Base-by-base conservation (phyloP, 2,888 invertebrate genomes). In the Catonia carolina region DNA sequence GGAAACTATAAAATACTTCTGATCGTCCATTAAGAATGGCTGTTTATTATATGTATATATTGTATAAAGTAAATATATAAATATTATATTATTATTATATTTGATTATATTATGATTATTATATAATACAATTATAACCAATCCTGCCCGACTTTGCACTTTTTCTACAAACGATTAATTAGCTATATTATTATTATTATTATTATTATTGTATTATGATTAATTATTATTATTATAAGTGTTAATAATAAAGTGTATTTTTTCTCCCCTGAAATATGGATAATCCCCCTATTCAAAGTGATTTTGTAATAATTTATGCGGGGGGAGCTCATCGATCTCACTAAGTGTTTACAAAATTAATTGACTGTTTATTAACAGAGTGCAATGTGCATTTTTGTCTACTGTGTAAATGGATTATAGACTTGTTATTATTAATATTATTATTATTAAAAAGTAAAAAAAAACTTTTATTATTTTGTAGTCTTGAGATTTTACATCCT, bases 101-200 rank as follows among this genome's bases (percentile, higher is more conserved):
- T n/a, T n/a, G n/a, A n/a, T 27, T 6, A 4, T 27, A 27, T 27
- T 27, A 27, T 27, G 4, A 27, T 27, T 27, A 27, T 27, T 4
- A 8, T 6, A 53, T 22, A 52, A 49, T 53, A 58, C 39, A 49
- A 50, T 56, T 50, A 50, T 56, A 56, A 58, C 58, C 49, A 33
- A 61, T 63, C 64, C 64, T 63, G 64, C 64, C 64, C 64, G 61
- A 62, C 63, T 64, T 63, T 64, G 61, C 64, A 64, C 64, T 63
- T 64, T 64, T 63, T 62, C 61, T 64, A 62, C 61, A 62, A 55
- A 45, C 53, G 27, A 6, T 27, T 27, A 53, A 49, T 58, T 58
- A 53, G 49, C 35, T 57, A 18, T 55, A 48, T 58, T 58, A 58
- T 50, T 50, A 35, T 31, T 35, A 35, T 31, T 50, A 50, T 50